phyloP scores from a whole-genome alignment of 2,113 vertebrate genomes.

The Synodontis membranacea region DNA sequence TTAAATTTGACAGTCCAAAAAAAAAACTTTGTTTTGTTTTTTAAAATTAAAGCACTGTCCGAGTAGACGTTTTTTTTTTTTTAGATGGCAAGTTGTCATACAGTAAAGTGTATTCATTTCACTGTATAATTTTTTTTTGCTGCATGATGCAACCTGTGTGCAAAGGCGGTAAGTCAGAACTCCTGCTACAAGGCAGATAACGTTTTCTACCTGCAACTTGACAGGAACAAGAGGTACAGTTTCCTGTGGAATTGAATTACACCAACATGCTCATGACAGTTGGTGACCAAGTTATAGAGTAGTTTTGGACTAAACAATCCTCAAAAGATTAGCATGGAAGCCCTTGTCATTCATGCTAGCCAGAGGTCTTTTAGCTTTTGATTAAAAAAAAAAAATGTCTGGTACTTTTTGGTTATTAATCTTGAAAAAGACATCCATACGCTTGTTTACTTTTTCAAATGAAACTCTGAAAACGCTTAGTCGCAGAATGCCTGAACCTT shows the following conservation, averaged over 20 bases:
- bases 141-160: background rate
- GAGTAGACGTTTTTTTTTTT: background rate
- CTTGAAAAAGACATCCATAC: background rate
- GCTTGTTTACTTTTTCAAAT: background rate
- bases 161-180: background rate
- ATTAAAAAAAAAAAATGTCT: background rate
- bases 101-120: background rate
- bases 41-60: background rate
- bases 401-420: background rate
- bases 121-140: background rate
- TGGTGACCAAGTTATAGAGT: conserved; percentile 3
- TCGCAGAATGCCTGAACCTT: background rate
- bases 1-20: background rate
- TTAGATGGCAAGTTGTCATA: background rate
- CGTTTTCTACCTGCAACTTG: background rate
- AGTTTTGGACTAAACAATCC: background rate
- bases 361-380: background rate
- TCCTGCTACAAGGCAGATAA: background rate
- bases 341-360: background rate
- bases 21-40: background rate
- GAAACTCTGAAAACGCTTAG: background rate
- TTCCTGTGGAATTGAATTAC: background rate
- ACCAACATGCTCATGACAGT: background rate
- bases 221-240: background rate
- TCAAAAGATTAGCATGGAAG: background rate